A percentile compares a stretch with the other conserved stretches of the same genome.
Evolutionary conservation across 2,888 invertebrate species (phyloP).

Genomic region (Pemphredon lugubris): DNA sequence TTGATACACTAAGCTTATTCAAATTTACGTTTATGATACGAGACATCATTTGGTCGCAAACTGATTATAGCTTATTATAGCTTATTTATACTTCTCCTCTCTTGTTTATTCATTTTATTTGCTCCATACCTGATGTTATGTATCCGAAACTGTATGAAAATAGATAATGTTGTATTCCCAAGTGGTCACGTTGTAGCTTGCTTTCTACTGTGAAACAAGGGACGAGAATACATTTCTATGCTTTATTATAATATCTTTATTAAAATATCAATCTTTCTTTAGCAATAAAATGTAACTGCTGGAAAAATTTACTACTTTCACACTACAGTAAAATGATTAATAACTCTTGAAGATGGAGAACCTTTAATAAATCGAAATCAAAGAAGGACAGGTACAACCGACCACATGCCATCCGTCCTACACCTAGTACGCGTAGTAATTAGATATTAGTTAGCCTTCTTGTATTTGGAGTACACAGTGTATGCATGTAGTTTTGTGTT

Average conservation of each 20-base stretch:
- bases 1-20: constrained; percentile 6
- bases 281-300: not conserved
- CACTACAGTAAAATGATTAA: not conserved
- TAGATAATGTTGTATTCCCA: constrained; percentile 46
- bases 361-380: not conserved
- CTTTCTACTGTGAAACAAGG: constrained; percentile 19
- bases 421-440: constrained; percentile 67
- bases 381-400: constrained; percentile 36
- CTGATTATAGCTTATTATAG: constrained; percentile 46
- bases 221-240: no score
- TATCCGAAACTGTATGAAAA: constrained; percentile 48
- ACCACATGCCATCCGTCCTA: constrained; percentile 51
- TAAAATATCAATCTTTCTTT: no score
- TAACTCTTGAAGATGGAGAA: not conserved
- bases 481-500: constrained; percentile 81
- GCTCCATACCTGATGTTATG: constrained; percentile 42
- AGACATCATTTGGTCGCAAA: constrained; percentile 38
- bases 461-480: constrained; percentile 80
- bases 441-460: constrained; percentile 76
- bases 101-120: constrained; percentile 44
- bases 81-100: constrained; percentile 44
- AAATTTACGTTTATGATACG: not conserved
- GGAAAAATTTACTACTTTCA: not conserved
- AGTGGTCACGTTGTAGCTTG: constrained; percentile 50
- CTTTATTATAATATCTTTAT: no score